Conservation (phyloP, 2,113 vertebrate species). For the Gadus macrocephalus region DNA sequence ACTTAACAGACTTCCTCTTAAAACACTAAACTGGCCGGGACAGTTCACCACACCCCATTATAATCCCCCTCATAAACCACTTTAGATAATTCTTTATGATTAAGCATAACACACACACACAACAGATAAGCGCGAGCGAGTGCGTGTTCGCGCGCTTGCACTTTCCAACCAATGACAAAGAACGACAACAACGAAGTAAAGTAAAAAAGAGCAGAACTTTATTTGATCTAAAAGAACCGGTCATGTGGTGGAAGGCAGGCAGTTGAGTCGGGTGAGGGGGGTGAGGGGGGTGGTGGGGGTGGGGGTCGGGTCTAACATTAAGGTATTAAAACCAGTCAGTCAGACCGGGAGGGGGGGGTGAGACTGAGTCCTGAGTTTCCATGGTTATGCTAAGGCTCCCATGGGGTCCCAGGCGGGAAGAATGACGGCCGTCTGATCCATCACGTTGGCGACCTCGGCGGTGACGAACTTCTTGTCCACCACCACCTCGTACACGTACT, state of each 20-base stretch:
- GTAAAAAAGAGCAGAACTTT: constrained; percentile 68
- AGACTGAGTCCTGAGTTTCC: constrained; percentile 40
- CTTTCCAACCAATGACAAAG: not conserved
- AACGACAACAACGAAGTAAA: constrained; percentile 37
- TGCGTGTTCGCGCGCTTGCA: too few species aligned
- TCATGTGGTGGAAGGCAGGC: constrained; percentile 16
- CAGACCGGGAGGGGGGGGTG: constrained; percentile 47
- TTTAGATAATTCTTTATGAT: too few species aligned
- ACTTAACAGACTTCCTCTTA: too few species aligned
- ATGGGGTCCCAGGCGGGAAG: constrained; percentile 98
- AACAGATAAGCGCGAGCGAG: too few species aligned
- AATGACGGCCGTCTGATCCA: constrained; percentile 83
- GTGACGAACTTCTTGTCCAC: constrained; percentile 87
- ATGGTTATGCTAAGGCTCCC: constrained; percentile 85
- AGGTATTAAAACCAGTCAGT: constrained; percentile 57
- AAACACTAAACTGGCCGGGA: too few species aligned
- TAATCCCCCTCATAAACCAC: too few species aligned
- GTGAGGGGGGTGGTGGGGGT: not conserved
- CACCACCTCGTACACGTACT: constrained; percentile 96
- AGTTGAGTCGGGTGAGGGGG: constrained; percentile 25
- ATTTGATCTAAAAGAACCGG: constrained; percentile 60
- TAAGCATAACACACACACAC: too few species aligned
- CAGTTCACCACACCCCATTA: too few species aligned
- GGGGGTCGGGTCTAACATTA: constrained; percentile 22
- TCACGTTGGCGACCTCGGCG: constrained; percentile 81